Evolutionary conservation across 2,888 invertebrate species (phyloP), one percentile per base, ranked within the genome.

Genomic region (Bedellia somnulentella): DNA sequence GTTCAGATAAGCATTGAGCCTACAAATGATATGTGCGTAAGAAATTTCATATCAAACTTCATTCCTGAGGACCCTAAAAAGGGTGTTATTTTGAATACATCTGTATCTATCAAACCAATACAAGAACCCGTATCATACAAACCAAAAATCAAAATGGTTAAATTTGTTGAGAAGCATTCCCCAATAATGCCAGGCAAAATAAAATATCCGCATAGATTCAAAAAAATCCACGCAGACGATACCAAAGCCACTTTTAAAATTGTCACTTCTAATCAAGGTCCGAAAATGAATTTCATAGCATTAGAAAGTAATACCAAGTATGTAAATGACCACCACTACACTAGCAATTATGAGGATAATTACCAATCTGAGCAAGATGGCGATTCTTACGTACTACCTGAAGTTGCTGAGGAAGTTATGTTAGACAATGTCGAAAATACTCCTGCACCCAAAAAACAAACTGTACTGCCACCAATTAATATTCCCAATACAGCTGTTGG

Each of bases 11-110:
- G 37, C 5, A 39, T 71, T 1, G 50, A 37, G 2, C 36, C 43
- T 0, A 37, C 56, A 0, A 37, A 39, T 1, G 43, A 48, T 1
- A 22, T 57, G 2, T 70, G 68, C 0, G 71, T 59, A 0, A 54
- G 57, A 29, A 68, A 66, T 5, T 73, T 67, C 21, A 47, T 70
- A 2, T 70, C 71, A 35, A 66, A 47, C 13, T 73, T 73, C 27
- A 54, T 47, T 0, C 73, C 73, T 0, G 67, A 67, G 3, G 46
- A 48, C 2, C 11, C 26, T 0, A 39, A 1, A 49, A 43, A 40
- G 24, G 34, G 41, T 3, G 3, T 36, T 0, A 8, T 33, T 2
- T 29, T 45, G 0, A 29, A 40, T 0, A 35, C 37, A 1, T 30
- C 34, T 1, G 40, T 63, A 0, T 43, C 46, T 0, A 35, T 67